These are phyloP conservation scores for Gephyroberyx darwinii DNA, from an alignment of 2,797 vertebrate genomes.

Conservation along the genomic window DNA sequence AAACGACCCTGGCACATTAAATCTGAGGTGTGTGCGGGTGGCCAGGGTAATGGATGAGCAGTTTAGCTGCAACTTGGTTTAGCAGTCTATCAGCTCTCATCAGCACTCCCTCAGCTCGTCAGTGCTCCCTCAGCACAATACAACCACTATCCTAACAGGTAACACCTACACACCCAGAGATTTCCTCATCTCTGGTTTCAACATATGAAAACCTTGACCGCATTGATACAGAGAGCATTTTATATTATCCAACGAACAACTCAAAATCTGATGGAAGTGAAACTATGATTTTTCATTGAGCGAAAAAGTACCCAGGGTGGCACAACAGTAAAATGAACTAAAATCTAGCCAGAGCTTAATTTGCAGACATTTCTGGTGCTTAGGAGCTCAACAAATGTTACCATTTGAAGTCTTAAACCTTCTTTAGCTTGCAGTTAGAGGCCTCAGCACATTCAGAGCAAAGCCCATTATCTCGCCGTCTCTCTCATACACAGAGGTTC, in stretches of 20 bases:
- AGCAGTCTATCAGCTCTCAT: conserved; percentile 76
- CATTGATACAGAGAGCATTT: conserved; percentile 31
- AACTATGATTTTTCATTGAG: neutral
- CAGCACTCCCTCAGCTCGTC: conserved; percentile 59
- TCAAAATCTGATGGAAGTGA: conserved; percentile 52
- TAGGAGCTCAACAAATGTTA: conserved; percentile 72
- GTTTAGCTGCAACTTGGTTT: conserved; percentile 71
- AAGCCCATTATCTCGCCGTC: conserved; percentile 82
- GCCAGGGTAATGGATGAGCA: conserved; percentile 74
- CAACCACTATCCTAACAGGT: conserved; percentile 61
- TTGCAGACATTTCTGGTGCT: conserved; percentile 72
- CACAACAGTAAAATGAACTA: conserved; percentile 55
- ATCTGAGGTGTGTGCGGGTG: conserved; percentile 68
- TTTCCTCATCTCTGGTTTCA: conserved; percentile 57
- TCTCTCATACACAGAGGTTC: conserved; percentile 70
- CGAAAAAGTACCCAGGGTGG: conserved; percentile 45
- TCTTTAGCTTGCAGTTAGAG: conserved; percentile 75
- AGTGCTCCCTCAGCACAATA: conserved; percentile 56
- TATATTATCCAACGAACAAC: conserved; percentile 30
- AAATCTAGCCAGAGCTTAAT: conserved; percentile 73
- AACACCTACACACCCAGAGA: conserved; percentile 43
- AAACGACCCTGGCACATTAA: conserved; percentile 81
- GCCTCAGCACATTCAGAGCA: conserved; percentile 77
- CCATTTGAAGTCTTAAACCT: conserved; percentile 78
- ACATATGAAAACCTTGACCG: conserved; percentile 34